phyloP scores from a whole-genome alignment of 37 sponge, comb jelly and placozoan species.

The Geodia barretti region DNA sequence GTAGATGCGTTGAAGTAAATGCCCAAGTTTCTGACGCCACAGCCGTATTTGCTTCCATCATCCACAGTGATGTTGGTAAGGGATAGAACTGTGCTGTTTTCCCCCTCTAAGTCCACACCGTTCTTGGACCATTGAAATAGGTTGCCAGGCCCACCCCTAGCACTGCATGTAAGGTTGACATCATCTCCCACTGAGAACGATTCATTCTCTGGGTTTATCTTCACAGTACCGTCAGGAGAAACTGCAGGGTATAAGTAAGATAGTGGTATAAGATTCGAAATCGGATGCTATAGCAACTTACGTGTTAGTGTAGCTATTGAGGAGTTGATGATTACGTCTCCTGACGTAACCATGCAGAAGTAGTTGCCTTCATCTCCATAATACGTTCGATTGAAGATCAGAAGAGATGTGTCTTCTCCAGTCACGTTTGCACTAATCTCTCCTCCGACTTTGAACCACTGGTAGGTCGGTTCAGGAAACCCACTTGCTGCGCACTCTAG shows the following conservation, averaged over 20 bases:
- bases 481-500: background rate
- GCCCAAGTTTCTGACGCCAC: conserved; percentile 41
- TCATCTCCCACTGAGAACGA: background rate
- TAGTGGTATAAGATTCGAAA: too few relatives aligned
- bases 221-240: background rate
- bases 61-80: background rate
- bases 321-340: background rate
- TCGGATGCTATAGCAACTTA: too few relatives aligned
- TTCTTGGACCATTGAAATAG: conserved; percentile 28
- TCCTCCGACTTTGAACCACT: background rate
- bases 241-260: too few relatives aligned
- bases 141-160: conserved; percentile 57
- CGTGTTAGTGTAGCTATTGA: background rate
- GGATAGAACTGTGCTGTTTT: background rate
- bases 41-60: conserved; percentile 65
- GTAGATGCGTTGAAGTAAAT: background rate
- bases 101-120: background rate
- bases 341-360: background rate
- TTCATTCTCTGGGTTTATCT: background rate
- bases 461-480: conserved; percentile 10
- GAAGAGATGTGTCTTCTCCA: background rate
- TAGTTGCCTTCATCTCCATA: conserved; percentile 35
- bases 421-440: background rate
- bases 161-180: conserved; percentile 46
- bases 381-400: background rate